Base-by-base conservation (phyloP, 1,140 invertebrate species). In the Carposina sasakii region DNA sequence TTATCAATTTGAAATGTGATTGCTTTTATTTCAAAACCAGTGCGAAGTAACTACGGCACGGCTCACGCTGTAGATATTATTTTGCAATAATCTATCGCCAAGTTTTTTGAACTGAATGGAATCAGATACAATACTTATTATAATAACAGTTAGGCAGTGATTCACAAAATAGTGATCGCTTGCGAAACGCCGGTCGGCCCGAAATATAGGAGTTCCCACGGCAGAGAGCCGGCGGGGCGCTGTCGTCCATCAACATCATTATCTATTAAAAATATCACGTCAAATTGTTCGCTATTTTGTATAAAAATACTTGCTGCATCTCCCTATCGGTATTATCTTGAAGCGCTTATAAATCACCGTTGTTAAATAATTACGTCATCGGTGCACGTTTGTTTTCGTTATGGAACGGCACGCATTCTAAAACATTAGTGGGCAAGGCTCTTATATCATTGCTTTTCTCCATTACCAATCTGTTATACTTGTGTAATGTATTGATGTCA, bases 251-350 rank as follows among this genome's bases (percentile, higher is more conserved):
- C 76, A 83, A 75, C 67, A 74, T 78, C 70, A 75, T 81, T 81
- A 81, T 81, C 77, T 81, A 78, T 78, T 78, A 84, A 84, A 83
- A 81, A 78, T 76, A 82, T 81, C 77, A 65, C 73, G 71, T 81
- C 76, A 83, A 76, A 78, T 78, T 81, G 70, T 81, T 77, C 70
- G 64, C 75, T 81, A 70, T 77, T 82, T 75, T 71, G 71, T 71
- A 79, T 75, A 73, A 77, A 75, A 63, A 65, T 69, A 75, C 70
- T 72, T 76, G 81, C 67, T 57, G 59, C 56, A 50, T 62, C 44
- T 56, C 49, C 57, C 64, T 82, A 82, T 82, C 74, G 56, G 52
- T 53, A 60, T 61, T 66, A 74, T 82, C 68, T 76, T 60, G 54
- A 71, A 69, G 67, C 63, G 61, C 61, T 63, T 61, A 81, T 81